Base-by-base conservation (phyloP, 2,113 vertebrate species). In the Malaclemys terrapin region DNA sequence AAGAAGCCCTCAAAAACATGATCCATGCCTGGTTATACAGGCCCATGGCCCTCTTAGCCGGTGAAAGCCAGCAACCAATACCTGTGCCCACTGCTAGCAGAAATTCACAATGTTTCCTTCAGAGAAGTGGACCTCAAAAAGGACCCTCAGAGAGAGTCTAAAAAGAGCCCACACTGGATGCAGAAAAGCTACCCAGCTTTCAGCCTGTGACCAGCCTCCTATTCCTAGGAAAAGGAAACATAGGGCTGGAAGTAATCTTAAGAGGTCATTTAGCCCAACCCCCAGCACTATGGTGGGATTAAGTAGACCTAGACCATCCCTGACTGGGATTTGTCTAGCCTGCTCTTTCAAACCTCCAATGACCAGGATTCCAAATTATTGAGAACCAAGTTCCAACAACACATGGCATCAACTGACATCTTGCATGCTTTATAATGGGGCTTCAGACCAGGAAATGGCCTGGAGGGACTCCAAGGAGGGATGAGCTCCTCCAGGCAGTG, bases 351-450 rank as follows among this genome's bases (percentile, higher is more conserved):
- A 69, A n/a, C 16, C 35, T n/a, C 62, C 35, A 69, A 35, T 19
- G 16, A n/a, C 35, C 17, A 35, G 62, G 17, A 69, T 35, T 69
- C 59, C 59, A 62, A 31, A 19, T n/a, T 4, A 7, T 82, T 86
- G 80, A 76, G 81, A 92, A 29, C 27, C 1, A 80, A 80, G 5
- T 54, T 90, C 65, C 54, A 72, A 5, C 45, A 47, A 42, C 0
- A 0, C 27, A 0, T 13, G 69, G 14, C 45, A 83, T 4, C 80
- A 87, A 22, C 81, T 80, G 42, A 27, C 62, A n/a, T n/a, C 8
- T 54, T 75, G 57, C 85, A 2, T 5, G 20, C 47, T 72, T 84
- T 53, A 13, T 65, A 90, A 0, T 0, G 3, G 10, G 62, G 62
- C n/a, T 79, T 87, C 80, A 56, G 24, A 65, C 80, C 6, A 25